Conservation (phyloP, 2,797 vertebrate species). For the Artibeus lituratus region DNA sequence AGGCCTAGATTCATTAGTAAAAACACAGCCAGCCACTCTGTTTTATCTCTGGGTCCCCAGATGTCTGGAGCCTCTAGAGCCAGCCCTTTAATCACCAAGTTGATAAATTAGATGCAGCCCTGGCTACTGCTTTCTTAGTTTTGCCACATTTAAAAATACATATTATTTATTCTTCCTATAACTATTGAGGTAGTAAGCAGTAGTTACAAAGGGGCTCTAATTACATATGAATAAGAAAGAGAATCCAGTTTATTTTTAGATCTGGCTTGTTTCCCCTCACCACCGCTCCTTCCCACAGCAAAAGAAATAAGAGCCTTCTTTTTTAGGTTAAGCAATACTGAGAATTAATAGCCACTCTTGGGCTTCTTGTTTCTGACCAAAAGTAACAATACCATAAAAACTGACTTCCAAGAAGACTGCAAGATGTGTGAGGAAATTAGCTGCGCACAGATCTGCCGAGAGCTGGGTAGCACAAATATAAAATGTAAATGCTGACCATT, state of each 20-base stretch:
- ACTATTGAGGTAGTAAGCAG: slow-evolving; percentile 47
- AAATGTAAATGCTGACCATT: neutral
- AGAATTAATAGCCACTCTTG: slow-evolving; percentile 40
- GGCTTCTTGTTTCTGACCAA: neutral
- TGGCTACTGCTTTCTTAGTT: slow-evolving; percentile 54
- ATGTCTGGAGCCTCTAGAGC: slow-evolving; percentile 68
- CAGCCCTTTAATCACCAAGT: slow-evolving; percentile 71
- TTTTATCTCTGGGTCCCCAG: slow-evolving; percentile 72
- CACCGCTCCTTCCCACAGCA: neutral
- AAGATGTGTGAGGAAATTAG: neutral
- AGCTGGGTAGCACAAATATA: neutral
- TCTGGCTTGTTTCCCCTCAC: slow-evolving; percentile 40
- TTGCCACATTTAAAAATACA: slow-evolving; percentile 61
- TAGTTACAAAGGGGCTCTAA: slow-evolving; percentile 61
- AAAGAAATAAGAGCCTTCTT: slow-evolving; percentile 49
- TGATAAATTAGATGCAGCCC: slow-evolving; percentile 75
- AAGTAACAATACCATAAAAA: slow-evolving; percentile 39
- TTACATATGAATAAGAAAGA: slow-evolving; percentile 36
- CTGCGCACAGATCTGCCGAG: neutral
- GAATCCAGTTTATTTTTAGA: slow-evolving; percentile 58
- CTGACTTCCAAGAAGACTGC: neutral
- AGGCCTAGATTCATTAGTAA: slow-evolving; percentile 89
- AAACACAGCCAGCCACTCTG: slow-evolving; percentile 73
- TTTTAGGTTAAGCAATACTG: slow-evolving; percentile 27
- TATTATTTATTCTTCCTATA: slow-evolving; percentile 57